Conservation (phyloP, 2,797 vertebrate species). For the Salarias fasciatus region DNA sequence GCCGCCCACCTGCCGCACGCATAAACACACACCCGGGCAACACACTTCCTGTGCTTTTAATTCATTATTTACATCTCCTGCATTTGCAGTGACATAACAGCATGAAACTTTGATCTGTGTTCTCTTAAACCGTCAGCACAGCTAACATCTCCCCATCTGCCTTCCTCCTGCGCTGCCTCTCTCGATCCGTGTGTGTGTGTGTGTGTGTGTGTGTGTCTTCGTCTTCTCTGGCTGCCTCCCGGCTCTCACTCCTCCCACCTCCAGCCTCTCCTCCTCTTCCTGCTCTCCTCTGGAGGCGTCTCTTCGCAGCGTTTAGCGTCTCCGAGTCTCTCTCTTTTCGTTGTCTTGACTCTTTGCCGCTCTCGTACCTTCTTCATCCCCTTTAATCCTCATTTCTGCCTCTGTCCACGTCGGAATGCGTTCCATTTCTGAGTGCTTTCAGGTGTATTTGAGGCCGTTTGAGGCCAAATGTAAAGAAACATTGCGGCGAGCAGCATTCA, state of each 20-base stretch:
- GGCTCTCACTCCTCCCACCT: not conserved
- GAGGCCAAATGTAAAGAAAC: slow-evolving; percentile 19
- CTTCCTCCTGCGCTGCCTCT: slow-evolving; percentile 22
- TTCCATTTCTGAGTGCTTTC: slow-evolving; percentile 48
- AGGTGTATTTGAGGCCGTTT: slow-evolving; percentile 16
- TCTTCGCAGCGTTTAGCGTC: slow-evolving; percentile 38
- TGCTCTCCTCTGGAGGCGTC: slow-evolving; percentile 16
- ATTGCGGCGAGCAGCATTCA: slow-evolving; percentile 15
- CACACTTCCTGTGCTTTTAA: slow-evolving; percentile 51
- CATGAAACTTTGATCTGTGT: slow-evolving; percentile 80
- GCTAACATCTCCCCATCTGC: slow-evolving; percentile 58
- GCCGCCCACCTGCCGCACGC: slow-evolving; percentile 7
- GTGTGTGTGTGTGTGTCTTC: too few species aligned
- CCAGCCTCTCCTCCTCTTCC: slow-evolving; percentile 11
- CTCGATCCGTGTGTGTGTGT: too few species aligned
- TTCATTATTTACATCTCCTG: slow-evolving; percentile 73
- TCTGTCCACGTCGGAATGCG: slow-evolving; percentile 39
- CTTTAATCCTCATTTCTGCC: slow-evolving; percentile 55
- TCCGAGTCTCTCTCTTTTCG: slow-evolving; percentile 5
- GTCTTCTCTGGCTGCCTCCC: too few species aligned
- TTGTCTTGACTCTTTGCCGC: slow-evolving; percentile 14
- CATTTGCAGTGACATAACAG: slow-evolving; percentile 75
- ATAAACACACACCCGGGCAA: too few species aligned
- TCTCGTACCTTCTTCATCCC: slow-evolving; percentile 56
- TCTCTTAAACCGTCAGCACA: slow-evolving; percentile 76